Conservation (phyloP, 2,797 vertebrate genomes). For the Melanogrammus aeglefinus region DNA sequence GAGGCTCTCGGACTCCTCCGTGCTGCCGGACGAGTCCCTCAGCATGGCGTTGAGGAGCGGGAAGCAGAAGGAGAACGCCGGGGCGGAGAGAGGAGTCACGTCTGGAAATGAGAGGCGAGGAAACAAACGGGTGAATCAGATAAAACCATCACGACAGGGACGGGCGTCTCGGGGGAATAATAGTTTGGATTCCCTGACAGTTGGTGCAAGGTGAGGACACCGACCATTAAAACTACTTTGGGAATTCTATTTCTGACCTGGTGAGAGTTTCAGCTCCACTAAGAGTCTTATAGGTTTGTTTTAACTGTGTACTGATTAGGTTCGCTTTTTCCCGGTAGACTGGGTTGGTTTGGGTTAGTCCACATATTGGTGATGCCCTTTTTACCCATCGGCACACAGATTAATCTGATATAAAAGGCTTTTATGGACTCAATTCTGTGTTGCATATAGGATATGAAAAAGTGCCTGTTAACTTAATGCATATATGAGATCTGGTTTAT, state of each 20-base stretch:
- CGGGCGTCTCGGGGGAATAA: background rate
- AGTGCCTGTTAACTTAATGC: too few relatives aligned
- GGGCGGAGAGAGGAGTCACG: slow-evolving; percentile 64
- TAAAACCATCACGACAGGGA: background rate
- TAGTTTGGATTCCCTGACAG: background rate
- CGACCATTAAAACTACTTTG: background rate
- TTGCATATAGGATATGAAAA: too few relatives aligned
- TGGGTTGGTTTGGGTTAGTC: too few relatives aligned
- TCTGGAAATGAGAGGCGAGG: slow-evolving; percentile 41
- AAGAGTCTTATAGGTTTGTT: background rate
- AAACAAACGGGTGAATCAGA: background rate
- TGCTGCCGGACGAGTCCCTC: slow-evolving; percentile 75
- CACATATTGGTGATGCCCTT: too few relatives aligned
- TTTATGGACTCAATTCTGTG: too few relatives aligned
- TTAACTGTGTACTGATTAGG: background rate
- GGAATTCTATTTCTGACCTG: background rate
- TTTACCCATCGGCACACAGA: too few relatives aligned
- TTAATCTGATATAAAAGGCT: too few relatives aligned
- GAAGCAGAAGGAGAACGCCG: slow-evolving; percentile 86
- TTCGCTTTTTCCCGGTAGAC: too few relatives aligned
- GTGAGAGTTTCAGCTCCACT: background rate
- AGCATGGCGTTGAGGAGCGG: slow-evolving; percentile 89
- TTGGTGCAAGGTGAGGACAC: background rate
- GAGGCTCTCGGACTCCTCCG: slow-evolving; percentile 80
- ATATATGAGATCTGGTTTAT: too few relatives aligned